These are phyloP conservation scores for Tetanocera ferruginea DNA, from an alignment of 2,888 invertebrate genomes.

Conservation along the genomic window DNA sequence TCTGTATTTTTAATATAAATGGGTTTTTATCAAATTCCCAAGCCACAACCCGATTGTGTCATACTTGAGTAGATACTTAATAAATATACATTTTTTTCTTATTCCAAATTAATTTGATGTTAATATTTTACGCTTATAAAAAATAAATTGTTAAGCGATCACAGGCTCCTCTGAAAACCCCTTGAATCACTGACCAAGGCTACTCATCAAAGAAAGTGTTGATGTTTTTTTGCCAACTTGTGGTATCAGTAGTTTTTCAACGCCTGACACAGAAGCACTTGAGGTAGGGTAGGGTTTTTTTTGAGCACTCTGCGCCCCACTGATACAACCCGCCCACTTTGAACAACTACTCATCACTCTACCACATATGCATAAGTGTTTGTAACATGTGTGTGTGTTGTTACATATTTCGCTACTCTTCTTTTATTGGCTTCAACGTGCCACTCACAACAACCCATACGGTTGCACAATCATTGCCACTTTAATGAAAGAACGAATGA, in stretches of 20 bases:
- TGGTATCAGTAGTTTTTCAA: neutral
- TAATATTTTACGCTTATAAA: too few relatives aligned
- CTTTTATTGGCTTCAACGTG: neutral
- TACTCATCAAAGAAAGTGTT: neutral
- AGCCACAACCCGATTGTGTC: too few relatives aligned
- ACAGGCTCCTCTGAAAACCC: neutral
- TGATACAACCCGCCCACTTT: neutral
- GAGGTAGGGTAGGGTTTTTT: conserved; percentile 14
- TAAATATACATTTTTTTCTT: too few relatives aligned
- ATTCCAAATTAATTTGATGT: too few relatives aligned
- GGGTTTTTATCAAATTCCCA: too few relatives aligned
- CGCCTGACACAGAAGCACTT: neutral
- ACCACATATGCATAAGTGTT: neutral
- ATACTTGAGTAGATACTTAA: too few relatives aligned
- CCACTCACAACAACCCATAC: neutral
- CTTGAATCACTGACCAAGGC: neutral
- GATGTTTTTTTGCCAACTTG: neutral
- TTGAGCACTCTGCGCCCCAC: neutral
- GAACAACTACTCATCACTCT: neutral
- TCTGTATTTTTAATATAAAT: too few relatives aligned
- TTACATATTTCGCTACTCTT: neutral
- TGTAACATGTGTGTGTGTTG: neutral
- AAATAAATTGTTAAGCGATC: neutral
- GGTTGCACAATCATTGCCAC: neutral
- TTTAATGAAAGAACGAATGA: neutral